These are phyloP conservation scores for Lumbricus terrestris DNA, from an alignment of 2,888 invertebrate genomes.

Conservation along the genomic window DNA sequence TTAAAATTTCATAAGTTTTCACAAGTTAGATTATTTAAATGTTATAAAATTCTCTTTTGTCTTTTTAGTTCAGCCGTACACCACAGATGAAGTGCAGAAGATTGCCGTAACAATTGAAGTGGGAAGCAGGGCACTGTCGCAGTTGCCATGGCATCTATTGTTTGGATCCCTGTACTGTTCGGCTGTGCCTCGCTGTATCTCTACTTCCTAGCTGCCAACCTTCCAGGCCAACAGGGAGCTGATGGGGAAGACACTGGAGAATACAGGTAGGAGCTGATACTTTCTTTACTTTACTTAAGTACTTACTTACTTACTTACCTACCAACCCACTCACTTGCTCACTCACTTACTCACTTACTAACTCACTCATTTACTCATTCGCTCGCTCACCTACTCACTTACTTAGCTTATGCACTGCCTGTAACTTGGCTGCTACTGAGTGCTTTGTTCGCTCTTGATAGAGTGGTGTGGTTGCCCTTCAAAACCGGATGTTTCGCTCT, in stretches of 20 bases:
- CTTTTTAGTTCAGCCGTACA: neutral
- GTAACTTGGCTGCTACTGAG: neutral
- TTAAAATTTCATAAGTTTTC: neutral
- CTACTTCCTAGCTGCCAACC: conserved; percentile 27
- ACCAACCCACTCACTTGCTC: too few species aligned
- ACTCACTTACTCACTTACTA: too few species aligned
- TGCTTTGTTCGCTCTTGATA: neutral
- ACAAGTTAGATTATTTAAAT: neutral
- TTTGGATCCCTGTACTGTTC: conserved; percentile 33
- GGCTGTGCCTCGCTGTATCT: conserved; percentile 19
- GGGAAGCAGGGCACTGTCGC: neutral
- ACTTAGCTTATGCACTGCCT: neutral
- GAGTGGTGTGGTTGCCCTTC: too few species aligned
- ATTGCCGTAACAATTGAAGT: neutral
- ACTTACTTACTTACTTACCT: too few species aligned
- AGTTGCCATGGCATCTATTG: conserved; percentile 22
- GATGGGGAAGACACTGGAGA: neutral
- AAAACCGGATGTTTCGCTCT: neutral
- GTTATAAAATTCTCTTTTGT: neutral
- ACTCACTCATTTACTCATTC: too few species aligned
- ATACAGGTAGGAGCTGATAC: conserved; percentile 17
- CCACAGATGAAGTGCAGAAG: neutral
- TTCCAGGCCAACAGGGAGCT: conserved; percentile 8
- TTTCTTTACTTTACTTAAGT: too few species aligned
- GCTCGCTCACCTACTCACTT: too few species aligned